These are phyloP conservation scores for Spodoptera litura DNA, from an alignment of 1,140 invertebrate genomes.

Conservation along the genomic window DNA sequence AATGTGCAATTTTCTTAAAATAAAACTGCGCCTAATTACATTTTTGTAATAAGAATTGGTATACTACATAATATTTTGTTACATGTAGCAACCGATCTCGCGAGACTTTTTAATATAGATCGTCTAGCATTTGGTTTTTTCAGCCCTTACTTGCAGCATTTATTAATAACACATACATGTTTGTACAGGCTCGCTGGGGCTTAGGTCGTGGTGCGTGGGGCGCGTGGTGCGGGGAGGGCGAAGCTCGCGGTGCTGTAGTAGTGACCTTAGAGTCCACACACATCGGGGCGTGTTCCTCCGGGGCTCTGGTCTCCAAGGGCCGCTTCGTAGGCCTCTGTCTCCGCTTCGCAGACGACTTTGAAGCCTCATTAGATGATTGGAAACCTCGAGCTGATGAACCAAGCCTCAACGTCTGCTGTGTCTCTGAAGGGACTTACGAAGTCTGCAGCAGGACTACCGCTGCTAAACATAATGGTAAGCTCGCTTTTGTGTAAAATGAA, in stretches of 20 bases:
- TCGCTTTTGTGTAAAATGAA: no score
- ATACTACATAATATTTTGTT: no score
- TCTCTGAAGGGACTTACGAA: conserved; percentile 99
- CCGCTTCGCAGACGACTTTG: conserved; percentile 98
- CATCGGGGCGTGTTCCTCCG: conserved; percentile 95
- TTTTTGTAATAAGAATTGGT: no score
- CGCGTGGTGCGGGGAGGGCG: conserved; percentile 88
- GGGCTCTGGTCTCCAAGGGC: conserved; percentile 92
- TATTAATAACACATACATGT: background rate
- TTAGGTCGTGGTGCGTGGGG: conserved; percentile 87
- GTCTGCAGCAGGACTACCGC: conserved; percentile 97
- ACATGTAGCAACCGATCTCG: no score
- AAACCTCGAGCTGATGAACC: conserved; percentile 95
- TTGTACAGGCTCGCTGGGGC: conserved; percentile 87
- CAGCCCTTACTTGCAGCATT: no score
- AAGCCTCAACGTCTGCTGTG: conserved; percentile 96
- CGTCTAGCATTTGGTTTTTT: no score
- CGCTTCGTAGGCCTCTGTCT: conserved; percentile 95
- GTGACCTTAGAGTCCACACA: conserved; percentile 97
- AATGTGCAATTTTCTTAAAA: no score
- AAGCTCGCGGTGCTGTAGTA: conserved; percentile 95
- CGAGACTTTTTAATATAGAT: no score
- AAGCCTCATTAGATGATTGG: conserved; percentile 98
- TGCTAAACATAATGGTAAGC: conserved; percentile 89
- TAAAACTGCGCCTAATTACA: no score